Base-by-base conservation (phyloP, 1,140 invertebrate genomes). In the Chironomus tepperi region DNA sequence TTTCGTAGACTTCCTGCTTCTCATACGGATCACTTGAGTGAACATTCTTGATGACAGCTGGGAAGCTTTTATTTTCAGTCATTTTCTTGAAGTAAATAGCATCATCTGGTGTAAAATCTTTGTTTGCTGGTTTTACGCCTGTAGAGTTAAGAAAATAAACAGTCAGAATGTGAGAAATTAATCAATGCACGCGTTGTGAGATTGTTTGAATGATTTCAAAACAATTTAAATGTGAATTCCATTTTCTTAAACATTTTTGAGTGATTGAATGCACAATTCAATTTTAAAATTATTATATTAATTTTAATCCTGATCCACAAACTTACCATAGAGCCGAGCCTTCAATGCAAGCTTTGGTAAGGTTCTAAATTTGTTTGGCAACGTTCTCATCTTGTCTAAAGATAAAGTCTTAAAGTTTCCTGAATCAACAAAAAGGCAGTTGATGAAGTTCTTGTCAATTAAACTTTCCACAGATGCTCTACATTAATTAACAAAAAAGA, bases 311-410 rank as follows among this genome's bases (percentile, higher is more conserved):
- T n/a, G n/a, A n/a, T n/a, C n/a, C n/a, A n/a, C n/a, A n/a, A 64
- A 75, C 74, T 77, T 21, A 81, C 81, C 81, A 79, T 81, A 77
- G 7, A 82, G 73, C 75, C 79, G 79, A 3, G 81, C 80, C 65
- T 78, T 77, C 24, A 82, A 64, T 2, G 79, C 78, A 78, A 81
- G 79, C 75, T 79, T 82, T 12, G 80, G 81, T 70, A 82, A 76
- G 74, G 78, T 77, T 2, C 78, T 75, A 57, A 81, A 78, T 74
- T 79, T 77, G 0, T 74, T 65, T 3, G 79, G 77, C 8, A 82
- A 75, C 12, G 77, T 76, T 74, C 77, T 76, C 7, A 82, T 74
- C 73, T 82, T 79, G 70, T 79, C 76, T 9, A 70, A 18, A 18
- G 65, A 70, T 10, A 70, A 18, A 70, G 65, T 70, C 65, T 70